phyloP scores from a whole-genome alignment of 1,140 invertebrate genomes.

The Heliothis virescens region DNA sequence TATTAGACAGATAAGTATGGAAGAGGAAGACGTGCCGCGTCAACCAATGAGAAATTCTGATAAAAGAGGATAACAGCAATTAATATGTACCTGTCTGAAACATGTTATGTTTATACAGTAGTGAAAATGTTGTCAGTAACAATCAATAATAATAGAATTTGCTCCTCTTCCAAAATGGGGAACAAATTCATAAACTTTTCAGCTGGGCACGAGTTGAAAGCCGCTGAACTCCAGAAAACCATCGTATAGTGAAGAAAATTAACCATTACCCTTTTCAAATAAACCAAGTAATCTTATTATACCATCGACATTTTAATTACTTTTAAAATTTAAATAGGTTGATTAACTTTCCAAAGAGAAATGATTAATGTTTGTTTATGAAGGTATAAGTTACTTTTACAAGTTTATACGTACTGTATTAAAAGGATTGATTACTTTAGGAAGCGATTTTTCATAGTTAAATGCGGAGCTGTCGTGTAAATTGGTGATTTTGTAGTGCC shows the following conservation, averaged over 20 bases:
- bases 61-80: too few relatives aligned
- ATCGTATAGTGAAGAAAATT: not conserved
- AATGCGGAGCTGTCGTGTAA: constrained; percentile 17
- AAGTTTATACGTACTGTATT: constrained; percentile 18
- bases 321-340: constrained; percentile 40
- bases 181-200: too few relatives aligned
- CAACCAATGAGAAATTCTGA: too few relatives aligned
- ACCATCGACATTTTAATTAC: constrained; percentile 36
- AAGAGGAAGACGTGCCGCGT: too few relatives aligned
- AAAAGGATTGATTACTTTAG: constrained; percentile 43
- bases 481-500: constrained; percentile 15
- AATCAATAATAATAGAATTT: too few relatives aligned
- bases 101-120: too few relatives aligned
- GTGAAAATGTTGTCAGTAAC: too few relatives aligned
- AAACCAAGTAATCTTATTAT: not conserved
- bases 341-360: constrained; percentile 28
- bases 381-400: constrained; percentile 23
- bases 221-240: not conserved
- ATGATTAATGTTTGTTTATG: constrained; percentile 41
- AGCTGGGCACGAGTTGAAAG: too few relatives aligned
- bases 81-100: too few relatives aligned
- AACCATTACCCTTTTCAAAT: constrained; percentile 8
- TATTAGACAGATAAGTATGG: too few relatives aligned
- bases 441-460: constrained; percentile 36
- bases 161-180: too few relatives aligned